Base-by-base conservation (phyloP, 2,888 invertebrate genomes). In the Bimastos eiseni region DNA sequence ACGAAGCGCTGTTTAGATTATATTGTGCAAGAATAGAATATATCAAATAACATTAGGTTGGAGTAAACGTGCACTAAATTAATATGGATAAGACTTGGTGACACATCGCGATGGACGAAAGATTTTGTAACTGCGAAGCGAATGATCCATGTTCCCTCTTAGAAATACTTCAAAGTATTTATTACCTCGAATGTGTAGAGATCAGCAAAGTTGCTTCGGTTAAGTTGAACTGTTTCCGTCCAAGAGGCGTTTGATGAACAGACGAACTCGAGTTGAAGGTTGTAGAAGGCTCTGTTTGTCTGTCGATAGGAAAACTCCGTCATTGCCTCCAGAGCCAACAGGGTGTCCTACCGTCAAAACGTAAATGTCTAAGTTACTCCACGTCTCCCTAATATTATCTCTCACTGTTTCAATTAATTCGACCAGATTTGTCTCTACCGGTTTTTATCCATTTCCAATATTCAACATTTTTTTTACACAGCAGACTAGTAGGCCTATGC, bases 311-410 rank as follows among this genome's bases (percentile, higher is more conserved):
- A 94, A 91, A 93, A 94, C 91, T 93, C 93, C 55, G 98, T 97
- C 84, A 99, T 95, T 0, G 98, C 98, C 94, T 98, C 97, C 95
- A 98, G 96, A 0, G 98, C 97, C 93, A 97, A 96, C 92, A 98
- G 97, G 0, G 98, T 97, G 95, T 98, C 98, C 96, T 97, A n/a
- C n/a, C n/a, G 91, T n/a, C 38, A 88, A 38, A 84, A 19, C 70
- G 15, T 70, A 13, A 70, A 30, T n/a, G 30, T 70, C 3, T 8
- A 70, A n/a, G n/a, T 70, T 8, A n/a, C 70, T 70, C n/a, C 70
- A n/a, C 70, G 70, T n/a, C 70, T 70, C 70, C 70, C n/a, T 70
- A 49, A 49, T 49, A 11, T 17, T 44, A 4, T 15, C 15, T 49
- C 24, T 17, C 8, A 49, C 1, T 49, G 24, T 21, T 24, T 49